Conservation (phyloP, 2,797 vertebrate genomes). For the Cossypha caffra region DNA sequence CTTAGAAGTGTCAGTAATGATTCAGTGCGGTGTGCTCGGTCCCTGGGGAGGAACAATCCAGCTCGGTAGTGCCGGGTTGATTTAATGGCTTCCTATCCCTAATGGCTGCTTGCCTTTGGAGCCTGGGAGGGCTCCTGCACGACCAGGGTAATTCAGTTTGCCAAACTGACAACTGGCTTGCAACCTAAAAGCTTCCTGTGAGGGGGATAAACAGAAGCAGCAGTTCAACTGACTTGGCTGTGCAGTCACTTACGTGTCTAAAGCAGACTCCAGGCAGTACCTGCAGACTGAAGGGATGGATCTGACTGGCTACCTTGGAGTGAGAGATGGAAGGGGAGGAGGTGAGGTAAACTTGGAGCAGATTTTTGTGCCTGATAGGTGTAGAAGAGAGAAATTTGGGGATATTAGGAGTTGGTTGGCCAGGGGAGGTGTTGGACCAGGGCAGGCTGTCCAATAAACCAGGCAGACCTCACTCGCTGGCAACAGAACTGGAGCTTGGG, state of each 20-base stretch:
- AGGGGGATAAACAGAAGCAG: neutral
- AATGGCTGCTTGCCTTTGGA: neutral
- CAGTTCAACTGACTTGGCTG: neutral
- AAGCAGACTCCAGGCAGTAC: neutral
- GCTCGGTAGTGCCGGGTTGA: neutral
- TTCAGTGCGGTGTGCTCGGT: neutral
- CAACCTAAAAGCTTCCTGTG: neutral
- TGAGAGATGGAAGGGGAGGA: neutral
- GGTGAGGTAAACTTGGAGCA: neutral
- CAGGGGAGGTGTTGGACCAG: neutral
- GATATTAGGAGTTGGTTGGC: neutral
- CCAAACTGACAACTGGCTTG: neutral
- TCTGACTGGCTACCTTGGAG: neutral
- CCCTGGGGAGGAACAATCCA: neutral
- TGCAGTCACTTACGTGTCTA: fast-evolving
- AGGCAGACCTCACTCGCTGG: neutral
- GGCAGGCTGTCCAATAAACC: neutral
- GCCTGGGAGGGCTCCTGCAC: neutral
- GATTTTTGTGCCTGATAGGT: neutral
- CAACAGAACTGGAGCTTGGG: neutral
- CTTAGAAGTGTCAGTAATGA: neutral
- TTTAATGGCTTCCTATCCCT: neutral
- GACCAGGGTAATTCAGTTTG: neutral
- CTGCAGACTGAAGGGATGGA: neutral
- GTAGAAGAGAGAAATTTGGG: neutral